Conservation (phyloP, 2,113 vertebrate species). For the Lipophrys pholis region DNA sequence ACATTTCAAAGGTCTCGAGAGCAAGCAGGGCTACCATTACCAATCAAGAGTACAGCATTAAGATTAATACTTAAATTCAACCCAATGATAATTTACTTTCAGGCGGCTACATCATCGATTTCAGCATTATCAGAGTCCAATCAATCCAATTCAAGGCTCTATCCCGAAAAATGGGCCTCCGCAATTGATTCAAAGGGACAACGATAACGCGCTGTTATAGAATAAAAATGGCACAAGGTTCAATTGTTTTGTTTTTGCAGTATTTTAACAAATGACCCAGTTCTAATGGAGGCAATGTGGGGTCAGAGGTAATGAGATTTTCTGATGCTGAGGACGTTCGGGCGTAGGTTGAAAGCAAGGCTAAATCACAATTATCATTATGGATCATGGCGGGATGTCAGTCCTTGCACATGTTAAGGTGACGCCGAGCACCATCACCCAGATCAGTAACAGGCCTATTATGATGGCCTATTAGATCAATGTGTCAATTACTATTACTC, state of each 20-base stretch:
- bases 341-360: conserved; percentile 85
- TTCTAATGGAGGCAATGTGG: conserved; percentile 85
- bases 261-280: conserved; percentile 86
- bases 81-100: conserved; percentile 79
- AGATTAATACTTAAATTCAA: conserved; percentile 81
- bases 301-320: conserved; percentile 85
- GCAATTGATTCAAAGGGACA: conserved; percentile 80
- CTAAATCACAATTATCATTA: conserved; percentile 88
- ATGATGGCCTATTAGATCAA: conserved; percentile 82
- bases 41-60: conserved; percentile 69
- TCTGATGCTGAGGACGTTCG: conserved; percentile 78
- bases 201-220: conserved; percentile 82
- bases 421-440: conserved; percentile 81
- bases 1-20: conserved; percentile 58
- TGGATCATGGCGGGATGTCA: conserved; percentile 85
- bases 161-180: conserved; percentile 77
- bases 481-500: conserved; percentile 84
- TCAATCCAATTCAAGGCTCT: conserved; percentile 85
- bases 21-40: conserved; percentile 49
- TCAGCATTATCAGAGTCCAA: conserved; percentile 81
- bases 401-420: conserved; percentile 85
- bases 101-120: conserved; percentile 83
- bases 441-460: conserved; percentile 79
- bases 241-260: conserved; percentile 83
- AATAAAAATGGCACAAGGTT: conserved; percentile 77